Base-by-base conservation (phyloP, 1,140 invertebrate genomes). In the Rhynchophorus ferrugineus region DNA sequence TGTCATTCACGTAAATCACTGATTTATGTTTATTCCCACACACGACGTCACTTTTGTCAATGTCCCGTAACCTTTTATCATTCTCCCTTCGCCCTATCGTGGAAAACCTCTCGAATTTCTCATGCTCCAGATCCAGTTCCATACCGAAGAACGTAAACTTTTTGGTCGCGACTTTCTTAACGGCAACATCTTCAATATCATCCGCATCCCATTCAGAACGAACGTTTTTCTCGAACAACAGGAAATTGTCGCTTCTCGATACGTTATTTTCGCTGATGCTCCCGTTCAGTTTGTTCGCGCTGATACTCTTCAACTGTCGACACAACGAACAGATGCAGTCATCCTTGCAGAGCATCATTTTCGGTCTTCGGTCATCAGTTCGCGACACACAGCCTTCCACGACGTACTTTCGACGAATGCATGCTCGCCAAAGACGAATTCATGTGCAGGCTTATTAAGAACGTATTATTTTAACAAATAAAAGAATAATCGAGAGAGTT, bases 281-380 rank as follows among this genome's bases (percentile, higher is more conserved):
- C 11, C 17, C 41, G n/a, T 49, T 57, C 14, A 64, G 45, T 44
- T 59, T 60, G 22, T 44, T 51, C 46, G 72, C 72, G 53, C 55
- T 69, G 17, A 54, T 35, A 39, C 64, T 62, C 9, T 65, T 69
- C 48, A 75, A 54, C 53, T 75, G 71, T 33, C 72, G 64, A 49
- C 74, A 75, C 56, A 75, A 61, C 20, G 71, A 69, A 56, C 74
- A 75, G 22, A 62, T 63, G 64, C 74, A 75, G 61, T 73, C 69
- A 63, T 73, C 68, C 55, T 63, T 65, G 60, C 73, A 75, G 58
- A 65, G 67, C 73, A 74, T 75, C 33, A 44, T 36, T 42, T n/a
- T n/a, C n/a, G n/a, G n/a, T n/a, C n/a, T n/a, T n/a, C n/a, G n/a
- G n/a, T n/a, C n/a, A n/a, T n/a, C n/a, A n/a, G n/a, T n/a, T n/a